Evolutionary conservation across 2,797 vertebrate species (phyloP).

Genomic region (Peromyscus aztecus): DNA sequence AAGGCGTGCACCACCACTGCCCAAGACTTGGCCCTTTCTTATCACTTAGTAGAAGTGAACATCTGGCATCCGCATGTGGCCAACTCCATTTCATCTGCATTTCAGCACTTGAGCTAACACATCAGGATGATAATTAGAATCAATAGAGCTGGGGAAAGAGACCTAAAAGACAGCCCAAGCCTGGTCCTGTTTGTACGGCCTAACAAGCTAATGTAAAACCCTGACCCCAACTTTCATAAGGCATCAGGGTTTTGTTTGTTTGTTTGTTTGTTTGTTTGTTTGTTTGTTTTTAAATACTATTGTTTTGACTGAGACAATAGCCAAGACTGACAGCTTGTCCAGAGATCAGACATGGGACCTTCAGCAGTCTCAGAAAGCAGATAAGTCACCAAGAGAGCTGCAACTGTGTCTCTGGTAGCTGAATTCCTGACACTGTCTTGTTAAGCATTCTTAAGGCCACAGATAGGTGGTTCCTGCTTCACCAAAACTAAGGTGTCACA

Average conservation of each 20-base stretch:
- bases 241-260: not conserved
- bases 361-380: not conserved
- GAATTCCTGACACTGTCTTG: not conserved
- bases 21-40: not conserved
- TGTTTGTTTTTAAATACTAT: not conserved
- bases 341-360: not conserved
- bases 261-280: no score
- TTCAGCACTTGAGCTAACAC: not conserved
- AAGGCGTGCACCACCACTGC: not conserved
- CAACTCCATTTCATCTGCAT: not conserved
- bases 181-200: not conserved
- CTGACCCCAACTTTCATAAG: not conserved
- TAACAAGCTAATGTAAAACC: not conserved
- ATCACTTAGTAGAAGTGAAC: not conserved
- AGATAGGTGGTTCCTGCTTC: not conserved
- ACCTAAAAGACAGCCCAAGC: not conserved
- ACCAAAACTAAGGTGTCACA: not conserved
- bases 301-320: not conserved
- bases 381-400: not conserved
- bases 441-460: not conserved
- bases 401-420: not conserved
- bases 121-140: not conserved
- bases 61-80: not conserved
- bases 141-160: not conserved
- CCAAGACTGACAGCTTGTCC: not conserved